Evolutionary conservation across 2,797 vertebrate genomes (phyloP).

Genomic region (Falco peregrinus): DNA sequence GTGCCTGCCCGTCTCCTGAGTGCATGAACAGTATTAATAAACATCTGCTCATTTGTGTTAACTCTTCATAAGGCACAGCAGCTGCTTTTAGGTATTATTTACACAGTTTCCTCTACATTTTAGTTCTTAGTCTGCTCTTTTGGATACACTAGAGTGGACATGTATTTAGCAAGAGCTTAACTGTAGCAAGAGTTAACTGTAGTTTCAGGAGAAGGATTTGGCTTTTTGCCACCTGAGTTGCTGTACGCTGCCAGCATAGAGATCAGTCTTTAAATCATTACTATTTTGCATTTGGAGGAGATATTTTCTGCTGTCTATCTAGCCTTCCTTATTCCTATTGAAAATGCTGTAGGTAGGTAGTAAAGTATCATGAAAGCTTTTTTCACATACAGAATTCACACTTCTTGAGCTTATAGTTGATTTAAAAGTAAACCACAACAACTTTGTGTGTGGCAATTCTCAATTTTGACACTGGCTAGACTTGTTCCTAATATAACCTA

Average conservation of each 20-base stretch:
- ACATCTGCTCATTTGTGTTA: neutral
- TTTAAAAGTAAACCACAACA: neutral
- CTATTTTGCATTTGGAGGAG: neutral
- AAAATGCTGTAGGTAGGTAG: neutral
- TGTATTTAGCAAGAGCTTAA: neutral
- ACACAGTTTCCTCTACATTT: neutral
- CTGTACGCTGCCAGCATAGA: neutral
- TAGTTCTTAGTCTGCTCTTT: neutral
- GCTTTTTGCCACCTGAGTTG: neutral
- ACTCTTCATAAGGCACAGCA: neutral
- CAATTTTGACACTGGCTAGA: neutral
- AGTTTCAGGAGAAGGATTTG: slow-evolving; percentile 9
- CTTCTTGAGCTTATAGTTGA: neutral
- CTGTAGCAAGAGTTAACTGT: neutral
- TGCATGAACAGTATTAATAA: neutral
- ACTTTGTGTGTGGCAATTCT: neutral
- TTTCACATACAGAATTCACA: neutral
- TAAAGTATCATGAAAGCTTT: neutral
- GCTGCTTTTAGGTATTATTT: neutral
- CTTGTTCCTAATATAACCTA: neutral
- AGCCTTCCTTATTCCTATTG: neutral
- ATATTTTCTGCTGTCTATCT: neutral
- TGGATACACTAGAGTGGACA: neutral
- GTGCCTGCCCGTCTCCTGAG: neutral
- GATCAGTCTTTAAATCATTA: neutral